These are phyloP conservation scores for Unio delphinus DNA, from an alignment of 2,888 invertebrate genomes.

Conservation along the genomic window DNA sequence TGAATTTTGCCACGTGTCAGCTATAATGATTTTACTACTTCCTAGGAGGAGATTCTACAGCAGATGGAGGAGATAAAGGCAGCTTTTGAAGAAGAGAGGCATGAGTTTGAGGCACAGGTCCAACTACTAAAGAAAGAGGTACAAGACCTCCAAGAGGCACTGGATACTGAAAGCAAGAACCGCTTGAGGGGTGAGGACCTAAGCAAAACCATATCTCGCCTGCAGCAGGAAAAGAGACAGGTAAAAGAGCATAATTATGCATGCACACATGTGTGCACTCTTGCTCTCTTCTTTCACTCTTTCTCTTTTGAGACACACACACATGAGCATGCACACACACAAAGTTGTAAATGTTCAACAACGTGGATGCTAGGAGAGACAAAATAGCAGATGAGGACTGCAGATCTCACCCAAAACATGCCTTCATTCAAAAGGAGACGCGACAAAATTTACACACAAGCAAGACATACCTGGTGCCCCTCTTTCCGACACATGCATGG, in stretches of 20 bases:
- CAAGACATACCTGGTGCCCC: no score
- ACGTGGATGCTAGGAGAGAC: no score
- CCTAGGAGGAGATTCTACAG: slow-evolving; percentile 40
- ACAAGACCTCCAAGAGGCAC: slow-evolving; percentile 33
- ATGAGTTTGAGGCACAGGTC: slow-evolving; percentile 39
- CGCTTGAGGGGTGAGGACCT: slow-evolving; percentile 41
- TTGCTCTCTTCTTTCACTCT: no score
- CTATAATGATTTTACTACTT: slow-evolving; percentile 1
- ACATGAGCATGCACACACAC: no score
- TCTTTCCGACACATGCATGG: no score
- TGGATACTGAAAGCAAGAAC: slow-evolving; percentile 28
- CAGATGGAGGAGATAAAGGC: slow-evolving; percentile 47
- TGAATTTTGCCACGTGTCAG: neutral
- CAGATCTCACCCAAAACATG: no score
- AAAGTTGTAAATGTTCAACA: no score
- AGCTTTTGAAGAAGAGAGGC: slow-evolving; percentile 42
- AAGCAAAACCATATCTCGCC: slow-evolving; percentile 28
- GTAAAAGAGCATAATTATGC: slow-evolving; percentile 10
- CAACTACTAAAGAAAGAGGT: slow-evolving; percentile 41
- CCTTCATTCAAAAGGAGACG: no score
- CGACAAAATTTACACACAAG: no score
- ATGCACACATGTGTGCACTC: no score
- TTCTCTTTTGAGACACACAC: no score
- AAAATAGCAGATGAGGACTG: no score
- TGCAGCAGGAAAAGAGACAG: slow-evolving; percentile 42